Evolutionary conservation across 2,113 vertebrate genomes (phyloP), one percentile per base, ranked within the genome.

Genomic region (Nothoprocta pentlandii): DNA sequence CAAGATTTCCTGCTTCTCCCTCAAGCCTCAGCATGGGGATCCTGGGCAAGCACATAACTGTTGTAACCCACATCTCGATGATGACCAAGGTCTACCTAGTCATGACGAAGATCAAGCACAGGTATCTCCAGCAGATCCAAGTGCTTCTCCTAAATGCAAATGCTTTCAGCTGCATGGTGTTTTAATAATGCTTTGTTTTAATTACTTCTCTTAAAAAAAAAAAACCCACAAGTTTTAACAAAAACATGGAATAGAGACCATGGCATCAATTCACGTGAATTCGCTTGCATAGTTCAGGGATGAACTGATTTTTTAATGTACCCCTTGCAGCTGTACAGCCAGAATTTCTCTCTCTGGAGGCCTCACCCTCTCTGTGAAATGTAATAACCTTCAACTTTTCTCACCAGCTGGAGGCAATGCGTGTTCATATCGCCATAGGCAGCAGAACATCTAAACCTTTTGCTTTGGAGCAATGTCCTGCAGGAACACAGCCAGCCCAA

Each of bases 361-460:
- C 39, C 53, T 92, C 47, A 44, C 83, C 44, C 58, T 62, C 26
- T 25, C 68, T 64, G n/a, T 73, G 81, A 75, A 68, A 71, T 0
- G 3, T 49, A 80, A 68, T 8, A 69, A 77, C 46, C 70, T 84
- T n/a, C 74, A 79, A 2, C 56, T 89, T 71, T 84, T 87, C 90
- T 94, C 85, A 90, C 90, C 92, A 95, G 90, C 81, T 94, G 92
- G 88, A 95, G 93, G 90, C 94, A 94, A 93, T 92, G 83, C 28
- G 0, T 80, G 86, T 83, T 87, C 25, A 0, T 64, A 94, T 64
- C 23, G 3, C 92, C 88, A 84, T 71, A 75, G 83, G 76, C 64
- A 77, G 46, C 80, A 32, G 61, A 85, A 32, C 95, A 87, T 93
- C 94, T 66, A 47, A 96, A 92, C 80, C 83, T 93, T 73, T 83